phyloP scores from a whole-genome alignment of 2,797 vertebrate species.

The Lacerta agilis region DNA sequence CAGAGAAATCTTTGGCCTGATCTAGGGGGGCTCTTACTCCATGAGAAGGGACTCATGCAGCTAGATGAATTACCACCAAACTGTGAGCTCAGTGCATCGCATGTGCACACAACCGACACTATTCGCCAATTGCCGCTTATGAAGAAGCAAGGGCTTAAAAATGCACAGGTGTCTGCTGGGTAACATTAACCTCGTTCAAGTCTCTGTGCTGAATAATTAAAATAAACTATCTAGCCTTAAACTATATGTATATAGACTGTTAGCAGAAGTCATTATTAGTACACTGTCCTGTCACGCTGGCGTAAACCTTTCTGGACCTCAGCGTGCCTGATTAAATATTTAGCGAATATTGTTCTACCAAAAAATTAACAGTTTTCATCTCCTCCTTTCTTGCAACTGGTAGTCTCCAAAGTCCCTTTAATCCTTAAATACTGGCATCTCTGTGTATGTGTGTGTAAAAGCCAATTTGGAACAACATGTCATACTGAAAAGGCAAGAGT shows the following conservation, averaged over 20 bases:
- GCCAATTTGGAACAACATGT: background rate
- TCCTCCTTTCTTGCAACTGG: conserved; percentile 52
- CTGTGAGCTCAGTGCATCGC: conserved; percentile 21
- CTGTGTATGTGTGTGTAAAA: background rate
- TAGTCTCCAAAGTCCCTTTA: conserved; percentile 49
- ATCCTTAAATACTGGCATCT: conserved; percentile 27
- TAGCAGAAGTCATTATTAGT: conserved; percentile 62
- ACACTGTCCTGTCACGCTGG: conserved; percentile 53
- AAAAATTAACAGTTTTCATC: conserved; percentile 53
- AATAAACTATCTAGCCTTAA: conserved; percentile 64
- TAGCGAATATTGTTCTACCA: conserved; percentile 57
- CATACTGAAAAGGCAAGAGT: background rate
- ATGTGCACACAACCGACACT: conserved; percentile 18
- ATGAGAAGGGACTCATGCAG: background rate
- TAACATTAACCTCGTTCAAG: conserved; percentile 63
- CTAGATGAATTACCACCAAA: background rate
- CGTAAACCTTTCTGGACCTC: conserved; percentile 59
- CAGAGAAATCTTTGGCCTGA: background rate
- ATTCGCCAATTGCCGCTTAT: conserved; percentile 63
- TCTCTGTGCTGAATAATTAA: conserved; percentile 59
- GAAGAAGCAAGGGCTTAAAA: conserved; percentile 59
- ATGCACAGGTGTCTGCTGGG: conserved; percentile 58
- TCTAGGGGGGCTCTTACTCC: background rate
- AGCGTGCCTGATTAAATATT: conserved; percentile 64
- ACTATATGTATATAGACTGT: conserved; percentile 57